A percentile compares a stretch with the other conserved stretches of the same genome.
phyloP scores from a whole-genome alignment of 2,888 invertebrate genomes.

The Cerastoderma edule region DNA sequence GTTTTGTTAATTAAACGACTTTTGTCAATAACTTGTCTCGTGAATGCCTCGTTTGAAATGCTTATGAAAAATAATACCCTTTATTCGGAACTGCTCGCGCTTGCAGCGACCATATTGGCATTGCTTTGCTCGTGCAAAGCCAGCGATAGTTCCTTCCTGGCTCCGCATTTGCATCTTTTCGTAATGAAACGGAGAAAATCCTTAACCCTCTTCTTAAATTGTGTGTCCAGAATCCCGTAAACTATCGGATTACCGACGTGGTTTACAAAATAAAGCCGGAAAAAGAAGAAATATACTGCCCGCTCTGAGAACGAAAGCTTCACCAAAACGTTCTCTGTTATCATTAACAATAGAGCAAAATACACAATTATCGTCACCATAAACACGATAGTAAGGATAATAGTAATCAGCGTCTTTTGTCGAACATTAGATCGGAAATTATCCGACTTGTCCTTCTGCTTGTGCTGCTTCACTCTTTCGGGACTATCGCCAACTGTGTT shows the following conservation, averaged over 20 bases:
- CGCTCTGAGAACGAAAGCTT: conserved; percentile 2
- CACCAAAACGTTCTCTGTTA: background rate
- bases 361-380: conserved; percentile 23
- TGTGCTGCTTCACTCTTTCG: background rate
- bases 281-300: conserved; percentile 22
- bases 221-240: conserved; percentile 9
- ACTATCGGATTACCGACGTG: conserved; percentile 3
- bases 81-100: too few relatives aligned
- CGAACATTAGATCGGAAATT: background rate
- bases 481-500: background rate
- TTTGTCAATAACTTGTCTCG: too few relatives aligned
- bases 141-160: too few relatives aligned
- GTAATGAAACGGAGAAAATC: background rate
- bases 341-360: background rate
- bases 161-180: background rate
- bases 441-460: too few relatives aligned
- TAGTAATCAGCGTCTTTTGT: conserved; percentile 27
- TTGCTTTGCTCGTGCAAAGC: too few relatives aligned
- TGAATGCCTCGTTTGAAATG: too few relatives aligned
- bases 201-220: background rate
- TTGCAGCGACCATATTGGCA: too few relatives aligned
- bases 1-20: too few relatives aligned
- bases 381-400: conserved; percentile 12
- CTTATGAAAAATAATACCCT: too few relatives aligned
- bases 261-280: conserved; percentile 9